Evolutionary conservation across 2,113 vertebrate species (phyloP), one percentile per base, ranked within the genome.

Genomic region (Hemicordylus capensis): DNA sequence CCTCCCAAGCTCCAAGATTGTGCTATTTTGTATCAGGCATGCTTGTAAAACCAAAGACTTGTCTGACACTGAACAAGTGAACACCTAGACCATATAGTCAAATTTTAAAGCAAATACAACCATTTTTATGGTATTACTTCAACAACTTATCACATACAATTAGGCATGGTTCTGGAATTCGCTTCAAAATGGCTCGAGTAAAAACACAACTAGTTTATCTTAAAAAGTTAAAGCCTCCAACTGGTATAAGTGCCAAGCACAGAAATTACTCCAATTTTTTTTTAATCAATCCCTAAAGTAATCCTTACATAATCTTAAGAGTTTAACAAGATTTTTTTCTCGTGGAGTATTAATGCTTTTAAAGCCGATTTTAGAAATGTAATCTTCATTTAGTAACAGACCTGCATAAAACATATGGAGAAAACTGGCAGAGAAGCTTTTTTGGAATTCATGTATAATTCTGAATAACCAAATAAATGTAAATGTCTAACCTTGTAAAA

Each of bases 291-390:
- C 87, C 83, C 74, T 61, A 77, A 87, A 86, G 63, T 93, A 92
- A 94, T 89, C 86, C 85, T 85, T 82, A 93, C 95, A 93, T 91
- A 83, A 93, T 70, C 91, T 92, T 86, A 83, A 89, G 87, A 88
- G 39, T 86, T 93, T 79, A 92, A 11, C 63, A 87, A 76, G 67
- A 54, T 90, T 80, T 88, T 86, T 78, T 39, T 73, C 77, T 37
- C 78, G 46, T 1, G 15, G 51, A 2, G 75, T 61, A 39, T 80
- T 72, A 54, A 56, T 81, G 28, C n/a, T n/a, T 81, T 80, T 70
- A 70, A 20, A 42, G 51, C 31, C 80, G 75, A 66, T 54, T 79
- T 80, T 59, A 81, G 72, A 84, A 84, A 85, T 4, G 15, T 1
- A 19, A 24, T 80, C 31, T 17, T 58, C 64, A 84, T 48, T 85